Percentiles rank a stretch among this genome's conserved stretches.
These are phyloP conservation scores for Cynopterus sphinx DNA, from an alignment of 2,797 vertebrate species.

Conservation along the genomic window DNA sequence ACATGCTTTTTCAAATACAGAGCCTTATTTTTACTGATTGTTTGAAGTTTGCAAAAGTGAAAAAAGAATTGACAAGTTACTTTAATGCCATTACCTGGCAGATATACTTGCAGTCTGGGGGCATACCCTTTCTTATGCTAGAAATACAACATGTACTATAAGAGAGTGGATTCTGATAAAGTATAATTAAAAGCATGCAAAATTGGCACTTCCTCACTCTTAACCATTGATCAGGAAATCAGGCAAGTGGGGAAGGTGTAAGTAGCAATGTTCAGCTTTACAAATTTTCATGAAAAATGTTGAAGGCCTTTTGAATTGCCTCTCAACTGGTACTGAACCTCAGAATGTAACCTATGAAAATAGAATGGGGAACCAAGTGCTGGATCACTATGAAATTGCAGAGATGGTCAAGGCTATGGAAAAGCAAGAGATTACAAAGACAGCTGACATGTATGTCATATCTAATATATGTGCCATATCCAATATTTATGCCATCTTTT, in stretches of 20 bases:
- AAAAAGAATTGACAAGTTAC: neutral
- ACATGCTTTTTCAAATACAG: slow-evolving; percentile 82
- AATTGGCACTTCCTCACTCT: neutral
- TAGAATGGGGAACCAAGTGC: slow-evolving; percentile 45
- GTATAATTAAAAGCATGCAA: neutral
- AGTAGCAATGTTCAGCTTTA: neutral
- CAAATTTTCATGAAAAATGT: neutral
- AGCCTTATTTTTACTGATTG: slow-evolving; percentile 81
- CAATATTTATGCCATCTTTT: neutral
- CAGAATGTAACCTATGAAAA: neutral
- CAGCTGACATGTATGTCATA: slow-evolving; percentile 10
- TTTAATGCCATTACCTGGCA: neutral
- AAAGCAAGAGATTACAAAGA: slow-evolving; percentile 61
- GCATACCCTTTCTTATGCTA: neutral
- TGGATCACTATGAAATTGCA: slow-evolving; percentile 57
- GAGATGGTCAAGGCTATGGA: neutral
- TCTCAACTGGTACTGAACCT: neutral
- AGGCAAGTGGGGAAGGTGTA: neutral
- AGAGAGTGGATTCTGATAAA: neutral
- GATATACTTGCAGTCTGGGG: neutral
- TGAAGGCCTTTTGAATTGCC: slow-evolving; percentile 3
- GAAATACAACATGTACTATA: neutral
- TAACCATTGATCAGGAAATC: neutral
- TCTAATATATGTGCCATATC: slow-evolving; percentile 30
- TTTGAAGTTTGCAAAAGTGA: slow-evolving; percentile 78